Evolutionary conservation across 2,888 invertebrate genomes (phyloP), one percentile per base, ranked within the genome.

Genomic region (Ommatoiulus sabulosus): DNA sequence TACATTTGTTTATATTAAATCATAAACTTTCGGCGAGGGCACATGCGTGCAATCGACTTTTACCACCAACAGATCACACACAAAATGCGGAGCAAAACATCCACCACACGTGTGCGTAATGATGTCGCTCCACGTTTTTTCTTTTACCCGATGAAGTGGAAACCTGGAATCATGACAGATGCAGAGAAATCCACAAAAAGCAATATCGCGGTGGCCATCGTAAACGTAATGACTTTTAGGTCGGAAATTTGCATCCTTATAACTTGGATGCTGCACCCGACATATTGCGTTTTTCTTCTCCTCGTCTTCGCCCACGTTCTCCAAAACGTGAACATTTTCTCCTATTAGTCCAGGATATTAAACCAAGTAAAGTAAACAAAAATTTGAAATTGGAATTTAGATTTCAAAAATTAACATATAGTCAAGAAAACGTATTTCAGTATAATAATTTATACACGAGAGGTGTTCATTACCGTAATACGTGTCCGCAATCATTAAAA

Each of bases 181-280:
- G 80, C 35, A 0, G 3, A 20, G 24, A 72, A 72, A 72, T 72
- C 72, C 72, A 5, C 72, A 24, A 72, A 35, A 72, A 72, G 72
- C 72, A 72, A 72, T 72, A 72, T 72, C 72, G 6, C 8, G 20
- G 24, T 72, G 72, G 72, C 20, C 72, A 20, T 80, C 12, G 35
- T 35, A 80, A 80, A 80, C 15, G 35, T 80, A 80, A 80, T 80
- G 35, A 80, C 80, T 80, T 80, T 35, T 24, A 72, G 80, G 80
- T 4, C 80, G 80, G 80, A 80, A 80, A 80, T 80, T 80, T 80
- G 80, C 80, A 80, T 80, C 35, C 35, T 80, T 24, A 52, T 52
- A 52, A 80, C 80, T 80, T 7, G 80, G 3, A 80, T 6, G 35
- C 24, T 35, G 35, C 80, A 35, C 35, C 10, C 12, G 35, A 7